Percentiles rank a stretch among this genome's conserved stretches.
These are phyloP conservation scores for Octodon degus DNA, from an alignment of 2,113 vertebrate species.

Conservation along the genomic window DNA sequence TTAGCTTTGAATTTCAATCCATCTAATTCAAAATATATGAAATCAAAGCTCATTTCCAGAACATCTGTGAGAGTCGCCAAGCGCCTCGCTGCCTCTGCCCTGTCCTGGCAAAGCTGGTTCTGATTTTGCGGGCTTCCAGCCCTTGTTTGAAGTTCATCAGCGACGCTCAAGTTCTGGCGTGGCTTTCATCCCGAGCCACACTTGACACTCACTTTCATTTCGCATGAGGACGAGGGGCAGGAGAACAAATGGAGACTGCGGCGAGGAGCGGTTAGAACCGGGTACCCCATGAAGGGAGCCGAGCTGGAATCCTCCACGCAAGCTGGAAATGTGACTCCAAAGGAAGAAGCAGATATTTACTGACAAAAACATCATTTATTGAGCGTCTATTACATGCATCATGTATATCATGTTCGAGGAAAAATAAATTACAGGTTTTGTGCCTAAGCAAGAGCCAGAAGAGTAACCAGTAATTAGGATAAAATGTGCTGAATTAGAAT, in stretches of 20 bases:
- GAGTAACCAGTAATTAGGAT: slow-evolving; percentile 60
- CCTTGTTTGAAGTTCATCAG: slow-evolving; percentile 80
- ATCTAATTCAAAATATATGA: slow-evolving; percentile 83
- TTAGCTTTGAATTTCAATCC: slow-evolving; percentile 81
- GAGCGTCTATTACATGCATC: slow-evolving; percentile 67
- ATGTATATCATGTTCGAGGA: slow-evolving; percentile 1
- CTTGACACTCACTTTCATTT: slow-evolving; percentile 75
- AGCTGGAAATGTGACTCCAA: slow-evolving; percentile 55
- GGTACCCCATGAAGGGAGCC: neutral
- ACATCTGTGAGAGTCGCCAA: slow-evolving; percentile 77
- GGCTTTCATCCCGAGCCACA: slow-evolving; percentile 67
- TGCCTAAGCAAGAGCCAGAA: slow-evolving; percentile 52
- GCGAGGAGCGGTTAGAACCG: neutral
- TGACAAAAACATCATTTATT: slow-evolving; percentile 58
- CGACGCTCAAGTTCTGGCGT: slow-evolving; percentile 72
- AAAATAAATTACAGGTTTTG: slow-evolving; percentile 72
- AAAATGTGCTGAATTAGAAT: slow-evolving; percentile 67
- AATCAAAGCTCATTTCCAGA: slow-evolving; percentile 79
- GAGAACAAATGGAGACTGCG: slow-evolving; percentile 57
- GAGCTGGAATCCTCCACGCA: neutral
- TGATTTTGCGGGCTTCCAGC: slow-evolving; percentile 75
- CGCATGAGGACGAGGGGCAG: slow-evolving; percentile 64
- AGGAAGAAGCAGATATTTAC: neutral
- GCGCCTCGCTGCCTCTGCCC: slow-evolving; percentile 35
- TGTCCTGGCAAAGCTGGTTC: slow-evolving; percentile 76